phyloP scores from a whole-genome alignment of 2,113 vertebrate genomes.

The Chrysemys picta region DNA sequence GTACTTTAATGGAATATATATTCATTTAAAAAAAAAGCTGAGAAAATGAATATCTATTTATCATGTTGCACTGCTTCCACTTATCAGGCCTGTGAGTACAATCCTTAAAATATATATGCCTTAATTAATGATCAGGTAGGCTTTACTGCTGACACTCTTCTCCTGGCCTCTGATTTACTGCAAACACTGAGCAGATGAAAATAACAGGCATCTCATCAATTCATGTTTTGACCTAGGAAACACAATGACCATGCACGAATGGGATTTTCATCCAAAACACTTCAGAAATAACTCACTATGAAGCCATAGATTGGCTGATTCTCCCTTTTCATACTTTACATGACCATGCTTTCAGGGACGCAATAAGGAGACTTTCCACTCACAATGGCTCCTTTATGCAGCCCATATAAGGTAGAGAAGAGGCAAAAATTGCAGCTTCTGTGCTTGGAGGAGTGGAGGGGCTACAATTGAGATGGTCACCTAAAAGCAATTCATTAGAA shows the following conservation, averaged over 20 bases:
- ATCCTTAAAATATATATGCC: background rate
- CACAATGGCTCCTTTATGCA: background rate
- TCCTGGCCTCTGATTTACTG: background rate
- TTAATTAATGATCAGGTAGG: fast-evolving
- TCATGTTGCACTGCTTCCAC: background rate
- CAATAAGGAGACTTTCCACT: background rate
- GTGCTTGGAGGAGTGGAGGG: background rate
- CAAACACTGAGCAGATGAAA: background rate
- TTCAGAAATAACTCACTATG: background rate
- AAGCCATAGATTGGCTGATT: background rate
- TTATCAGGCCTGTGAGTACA: background rate
- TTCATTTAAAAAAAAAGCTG: background rate
- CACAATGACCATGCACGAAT: background rate
- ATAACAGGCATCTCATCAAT: background rate
- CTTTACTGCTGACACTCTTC: background rate
- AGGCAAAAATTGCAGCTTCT: background rate
- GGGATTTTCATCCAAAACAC: background rate
- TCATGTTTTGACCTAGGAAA: background rate
- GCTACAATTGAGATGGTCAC: background rate
- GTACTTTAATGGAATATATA: background rate
- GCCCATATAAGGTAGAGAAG: background rate
- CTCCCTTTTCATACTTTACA: background rate
- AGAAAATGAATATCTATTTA: background rate
- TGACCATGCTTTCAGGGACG: background rate
- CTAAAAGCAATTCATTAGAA: background rate